phyloP scores from a whole-genome alignment of 2,113 vertebrate genomes.

The Tichodroma muraria region DNA sequence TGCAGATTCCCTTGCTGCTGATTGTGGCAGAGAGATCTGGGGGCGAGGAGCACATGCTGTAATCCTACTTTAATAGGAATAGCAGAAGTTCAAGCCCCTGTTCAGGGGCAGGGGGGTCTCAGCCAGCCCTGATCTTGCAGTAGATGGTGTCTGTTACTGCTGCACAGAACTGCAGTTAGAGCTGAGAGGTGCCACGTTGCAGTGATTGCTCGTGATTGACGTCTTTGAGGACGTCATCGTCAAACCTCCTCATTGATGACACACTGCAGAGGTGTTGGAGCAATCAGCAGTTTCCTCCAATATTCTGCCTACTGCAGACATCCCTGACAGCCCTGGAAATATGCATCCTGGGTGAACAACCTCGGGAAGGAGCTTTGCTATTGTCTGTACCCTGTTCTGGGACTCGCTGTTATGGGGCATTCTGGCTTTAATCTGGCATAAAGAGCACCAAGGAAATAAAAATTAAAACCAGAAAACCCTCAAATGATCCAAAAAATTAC shows the following conservation, averaged over 20 bases:
- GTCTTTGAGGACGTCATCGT: neutral
- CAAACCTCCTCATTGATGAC: neutral
- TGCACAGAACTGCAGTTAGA: neutral
- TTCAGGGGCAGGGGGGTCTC: neutral
- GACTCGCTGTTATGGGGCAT: slow-evolving; percentile 14
- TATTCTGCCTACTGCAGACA: neutral
- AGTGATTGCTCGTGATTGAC: neutral
- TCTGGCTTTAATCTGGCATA: neutral
- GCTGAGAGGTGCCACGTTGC: neutral
- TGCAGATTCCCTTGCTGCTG: neutral
- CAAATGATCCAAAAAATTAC: neutral
- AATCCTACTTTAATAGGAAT: neutral
- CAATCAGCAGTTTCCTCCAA: neutral
- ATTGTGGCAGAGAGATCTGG: neutral
- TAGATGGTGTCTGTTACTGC: neutral
- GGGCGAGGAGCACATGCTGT: rapidly evolving
- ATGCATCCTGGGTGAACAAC: neutral
- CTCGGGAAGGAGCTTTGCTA: neutral
- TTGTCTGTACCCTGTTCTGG: neutral
- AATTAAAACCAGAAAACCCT: neutral
- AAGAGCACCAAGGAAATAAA: slow-evolving; percentile 52
- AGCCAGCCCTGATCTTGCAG: neutral
- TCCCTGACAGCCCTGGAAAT: neutral
- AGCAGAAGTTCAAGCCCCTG: neutral
- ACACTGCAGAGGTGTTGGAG: slow-evolving; percentile 4